Evolutionary conservation across 2,113 vertebrate species (phyloP), one percentile per base, ranked within the genome.

Genomic region (Podarcis cretensis): DNA sequence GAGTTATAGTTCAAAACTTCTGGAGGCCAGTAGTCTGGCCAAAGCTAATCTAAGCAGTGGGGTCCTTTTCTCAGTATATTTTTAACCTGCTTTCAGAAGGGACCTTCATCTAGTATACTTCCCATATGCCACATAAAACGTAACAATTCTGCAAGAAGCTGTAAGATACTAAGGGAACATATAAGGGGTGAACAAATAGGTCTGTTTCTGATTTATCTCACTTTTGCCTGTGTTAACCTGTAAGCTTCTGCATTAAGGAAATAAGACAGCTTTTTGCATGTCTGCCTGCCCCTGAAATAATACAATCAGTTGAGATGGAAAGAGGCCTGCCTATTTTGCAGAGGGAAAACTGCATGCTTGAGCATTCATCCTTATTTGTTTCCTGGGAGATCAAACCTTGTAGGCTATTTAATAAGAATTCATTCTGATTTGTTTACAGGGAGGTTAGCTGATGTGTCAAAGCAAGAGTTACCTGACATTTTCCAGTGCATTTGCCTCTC

Each of bases 11-110:
- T 9, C 48, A 54, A 54, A 54, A 63, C 59, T 18, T 14, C 59
- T 63, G 59, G 14, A 63, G 59, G 14, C 5, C 59, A 63, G 16
- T 18, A 63, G 59, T 14, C 59, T 63, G 59, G 59, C 16, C 59
- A 63, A 63, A 16, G 59, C 59, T 63, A 5, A 63, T 63, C 65
- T 14, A 43, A 80, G 30, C 5, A 32, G 37, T 5, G 6, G 63
- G 84, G 5, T n/a, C 27, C 0, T 0, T 85, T 65, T 76, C 57
- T 30, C 43, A 35, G 32, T 82, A 32, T 23, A 32, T 35, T 63
- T 54, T 63, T 71, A 5, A 59, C 6, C 35, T 76, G 35, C 21
- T 76, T 32, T 77, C 3, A 20, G 54, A 12, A 85, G 35, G 6
- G 23, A 27, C 35, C 5, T 37, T 35, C 35, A 7, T 40, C 32